These are phyloP conservation scores for Psittacus erithacus DNA, from an alignment of 2,113 vertebrate genomes.

Conservation along the genomic window DNA sequence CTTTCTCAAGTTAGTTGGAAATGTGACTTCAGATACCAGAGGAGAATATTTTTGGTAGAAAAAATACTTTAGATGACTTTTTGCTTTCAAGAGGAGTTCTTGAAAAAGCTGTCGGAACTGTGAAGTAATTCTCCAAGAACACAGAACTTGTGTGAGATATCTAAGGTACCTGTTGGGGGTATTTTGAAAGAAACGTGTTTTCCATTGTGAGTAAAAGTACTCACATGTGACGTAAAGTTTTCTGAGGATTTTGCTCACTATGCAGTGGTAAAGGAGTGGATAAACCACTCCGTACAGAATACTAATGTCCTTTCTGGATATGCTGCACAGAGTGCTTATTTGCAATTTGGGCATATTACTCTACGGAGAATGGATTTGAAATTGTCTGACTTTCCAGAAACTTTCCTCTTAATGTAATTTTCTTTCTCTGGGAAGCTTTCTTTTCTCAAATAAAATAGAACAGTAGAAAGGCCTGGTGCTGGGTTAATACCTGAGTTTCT, in stretches of 20 bases:
- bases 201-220: not conserved
- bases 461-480: not conserved
- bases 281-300: not conserved
- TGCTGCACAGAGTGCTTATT: not conserved
- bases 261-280: not conserved
- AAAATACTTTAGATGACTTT: not conserved
- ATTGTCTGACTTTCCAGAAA: not conserved
- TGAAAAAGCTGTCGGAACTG: constrained; percentile 46
- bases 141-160: constrained; percentile 17
- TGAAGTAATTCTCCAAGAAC: constrained; percentile 58
- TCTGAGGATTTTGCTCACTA: constrained; percentile 33
- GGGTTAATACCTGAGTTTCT: not conserved
- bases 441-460: not conserved
- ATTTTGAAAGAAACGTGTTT: constrained; percentile 66
- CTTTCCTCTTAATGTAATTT: not conserved
- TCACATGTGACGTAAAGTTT: constrained; percentile 50
- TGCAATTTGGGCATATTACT: not conserved
- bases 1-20: constrained; percentile 47
- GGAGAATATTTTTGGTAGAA: constrained; percentile 19
- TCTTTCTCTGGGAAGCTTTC: not conserved
- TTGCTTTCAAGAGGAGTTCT: constrained; percentile 37
- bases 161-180: constrained; percentile 39
- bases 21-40: constrained; percentile 44
- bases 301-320: constrained; percentile 16
- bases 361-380: constrained; percentile 2